These are phyloP conservation scores for Gymnothorax javanicus DNA, from an alignment of 2,797 vertebrate species.

Conservation along the genomic window DNA sequence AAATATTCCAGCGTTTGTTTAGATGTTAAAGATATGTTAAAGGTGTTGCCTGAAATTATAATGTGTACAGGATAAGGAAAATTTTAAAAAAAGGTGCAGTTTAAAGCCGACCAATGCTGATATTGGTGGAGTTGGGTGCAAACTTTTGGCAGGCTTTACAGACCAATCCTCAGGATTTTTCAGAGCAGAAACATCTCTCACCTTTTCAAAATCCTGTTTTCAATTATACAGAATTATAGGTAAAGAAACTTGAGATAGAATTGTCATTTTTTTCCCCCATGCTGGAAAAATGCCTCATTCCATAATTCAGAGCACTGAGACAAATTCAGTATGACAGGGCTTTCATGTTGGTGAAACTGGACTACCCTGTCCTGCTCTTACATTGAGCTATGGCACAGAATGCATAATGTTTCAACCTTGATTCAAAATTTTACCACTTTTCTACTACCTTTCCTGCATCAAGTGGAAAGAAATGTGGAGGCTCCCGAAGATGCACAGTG, in stretches of 20 bases:
- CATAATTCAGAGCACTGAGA: slow-evolving; percentile 47
- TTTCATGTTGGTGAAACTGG: slow-evolving; percentile 68
- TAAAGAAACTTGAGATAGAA: slow-evolving; percentile 68
- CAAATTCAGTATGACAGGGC: slow-evolving; percentile 68
- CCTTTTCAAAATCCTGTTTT: slow-evolving; percentile 57
- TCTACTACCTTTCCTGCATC: slow-evolving; percentile 45
- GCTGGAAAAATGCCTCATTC: slow-evolving; percentile 56
- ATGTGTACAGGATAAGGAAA: neutral
- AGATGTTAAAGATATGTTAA: neutral
- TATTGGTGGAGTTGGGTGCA: neutral
- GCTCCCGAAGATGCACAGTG: slow-evolving; percentile 32
- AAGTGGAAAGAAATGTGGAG: slow-evolving; percentile 34
- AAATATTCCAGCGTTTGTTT: neutral
- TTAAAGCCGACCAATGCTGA: neutral
- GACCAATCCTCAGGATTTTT: neutral
- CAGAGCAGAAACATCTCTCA: slow-evolving; percentile 32
- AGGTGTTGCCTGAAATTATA: neutral
- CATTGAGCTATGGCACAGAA: slow-evolving; percentile 44
- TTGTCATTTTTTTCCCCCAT: slow-evolving; percentile 38
- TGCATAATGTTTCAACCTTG: slow-evolving; percentile 55
- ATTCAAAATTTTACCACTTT: slow-evolving; percentile 44
- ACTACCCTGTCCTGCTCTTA: slow-evolving; percentile 49
- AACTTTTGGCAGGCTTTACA: slow-evolving; percentile 2
- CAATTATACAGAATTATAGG: slow-evolving; percentile 63
- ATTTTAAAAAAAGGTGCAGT: neutral